Evolutionary conservation across 2,888 invertebrate species (phyloP).

Genomic region (Drosophila niveifrons): DNA sequence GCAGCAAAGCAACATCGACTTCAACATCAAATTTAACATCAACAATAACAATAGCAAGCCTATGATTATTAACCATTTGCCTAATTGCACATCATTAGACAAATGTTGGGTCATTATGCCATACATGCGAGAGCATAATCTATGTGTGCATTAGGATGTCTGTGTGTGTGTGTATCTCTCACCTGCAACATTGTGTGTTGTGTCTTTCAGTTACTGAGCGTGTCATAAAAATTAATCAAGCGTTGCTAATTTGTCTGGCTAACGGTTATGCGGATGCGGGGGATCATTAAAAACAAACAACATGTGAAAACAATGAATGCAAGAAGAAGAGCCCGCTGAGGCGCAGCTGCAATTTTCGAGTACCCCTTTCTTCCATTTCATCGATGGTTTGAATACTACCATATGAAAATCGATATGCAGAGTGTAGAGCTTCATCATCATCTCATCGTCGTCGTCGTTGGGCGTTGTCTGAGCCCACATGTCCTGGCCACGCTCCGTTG

Average conservation of each 20-base stretch:
- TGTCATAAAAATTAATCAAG: conserved; percentile 75
- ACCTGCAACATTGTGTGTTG: conserved; percentile 33
- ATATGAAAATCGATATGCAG: conserved; percentile 29
- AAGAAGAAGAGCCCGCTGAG: conserved; percentile 33
- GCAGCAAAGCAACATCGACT: background rate
- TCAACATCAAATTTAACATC: background rate
- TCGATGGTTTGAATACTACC: background rate
- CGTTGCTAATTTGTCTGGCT: conserved; percentile 76
- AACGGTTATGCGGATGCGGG: conserved; percentile 8
- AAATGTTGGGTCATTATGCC: conserved; percentile 37
- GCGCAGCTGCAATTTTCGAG: conserved; percentile 56
- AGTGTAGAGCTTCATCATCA: conserved; percentile 52
- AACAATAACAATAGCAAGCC: conserved; percentile 12
- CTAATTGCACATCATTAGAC: conserved; percentile 60
- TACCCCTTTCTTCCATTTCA: conserved; percentile 18
- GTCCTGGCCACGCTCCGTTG: conserved; percentile 74
- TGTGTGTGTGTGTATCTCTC: conserved; percentile 4
- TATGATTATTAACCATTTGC: conserved; percentile 60
- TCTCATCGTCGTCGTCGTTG: conserved; percentile 1
- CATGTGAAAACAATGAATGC: conserved; percentile 50
- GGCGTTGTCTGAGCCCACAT: conserved; percentile 50
- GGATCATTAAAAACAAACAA: conserved; percentile 52
- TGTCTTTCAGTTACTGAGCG: conserved; percentile 53
- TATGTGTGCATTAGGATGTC: background rate
- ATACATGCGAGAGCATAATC: background rate